These are phyloP conservation scores for Ceratina calcarata DNA, from an alignment of 1,140 invertebrate species.

Conservation along the genomic window DNA sequence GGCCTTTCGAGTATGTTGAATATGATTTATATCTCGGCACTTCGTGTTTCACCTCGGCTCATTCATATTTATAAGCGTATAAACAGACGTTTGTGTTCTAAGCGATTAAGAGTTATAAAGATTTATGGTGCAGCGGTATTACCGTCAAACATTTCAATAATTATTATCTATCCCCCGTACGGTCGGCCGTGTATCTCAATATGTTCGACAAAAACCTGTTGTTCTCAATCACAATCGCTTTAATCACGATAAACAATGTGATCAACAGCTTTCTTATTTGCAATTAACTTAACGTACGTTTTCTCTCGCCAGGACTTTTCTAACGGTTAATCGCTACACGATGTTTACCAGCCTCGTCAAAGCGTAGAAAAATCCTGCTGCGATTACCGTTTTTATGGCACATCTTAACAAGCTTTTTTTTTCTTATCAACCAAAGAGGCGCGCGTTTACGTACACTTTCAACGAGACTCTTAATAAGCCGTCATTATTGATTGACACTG, in stretches of 20 bases:
- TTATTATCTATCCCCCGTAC: neutral
- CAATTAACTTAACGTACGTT: no score
- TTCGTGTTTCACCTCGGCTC: slow-evolving; percentile 9
- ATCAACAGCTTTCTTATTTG: slow-evolving; percentile 9
- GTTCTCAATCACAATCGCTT: no score
- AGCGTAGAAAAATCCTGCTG: neutral
- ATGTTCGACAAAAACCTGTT: neutral
- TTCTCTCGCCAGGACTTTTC: neutral
- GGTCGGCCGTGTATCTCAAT: no score
- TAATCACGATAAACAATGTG: neutral
- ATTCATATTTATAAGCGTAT: slow-evolving; percentile 48
- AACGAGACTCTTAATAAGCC: slow-evolving; percentile 50
- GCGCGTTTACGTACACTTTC: slow-evolving; percentile 44
- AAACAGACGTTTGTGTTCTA: slow-evolving; percentile 7
- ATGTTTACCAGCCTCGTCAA: neutral
- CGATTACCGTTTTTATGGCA: neutral
- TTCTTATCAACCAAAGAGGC: slow-evolving; percentile 11
- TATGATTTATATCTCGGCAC: slow-evolving; percentile 12
- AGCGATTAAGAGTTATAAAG: slow-evolving; percentile 32
- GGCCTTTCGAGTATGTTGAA: neutral
- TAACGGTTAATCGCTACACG: neutral
- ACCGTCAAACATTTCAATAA: neutral
- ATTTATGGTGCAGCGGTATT: slow-evolving; percentile 1
- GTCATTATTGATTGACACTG: slow-evolving; percentile 57
- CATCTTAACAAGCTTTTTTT: neutral